A percentile compares a stretch with the other conserved stretches of the same genome.
phyloP scores from a whole-genome alignment of 2,888 invertebrate species.

The Coelopa pilipes region DNA sequence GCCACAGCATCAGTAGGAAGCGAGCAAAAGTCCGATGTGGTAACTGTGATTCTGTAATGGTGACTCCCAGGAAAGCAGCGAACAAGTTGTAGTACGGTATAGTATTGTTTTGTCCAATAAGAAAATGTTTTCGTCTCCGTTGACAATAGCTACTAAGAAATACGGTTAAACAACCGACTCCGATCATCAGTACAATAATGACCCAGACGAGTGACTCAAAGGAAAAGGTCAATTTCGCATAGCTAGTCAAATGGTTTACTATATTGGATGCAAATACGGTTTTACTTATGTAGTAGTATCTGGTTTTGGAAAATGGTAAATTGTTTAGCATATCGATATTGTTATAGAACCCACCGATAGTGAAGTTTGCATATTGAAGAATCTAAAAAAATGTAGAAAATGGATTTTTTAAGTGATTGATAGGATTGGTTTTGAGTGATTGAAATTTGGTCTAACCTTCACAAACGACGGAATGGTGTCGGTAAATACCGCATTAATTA shows the following conservation, averaged over 20 bases:
- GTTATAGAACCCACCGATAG: conserved; percentile 55
- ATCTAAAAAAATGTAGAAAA: conserved; percentile 46
- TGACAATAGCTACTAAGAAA: conserved; percentile 34
- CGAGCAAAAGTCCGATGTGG: conserved; percentile 49
- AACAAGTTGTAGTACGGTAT: conserved; percentile 50
- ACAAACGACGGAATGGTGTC: conserved; percentile 48
- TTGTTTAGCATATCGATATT: conserved; percentile 42
- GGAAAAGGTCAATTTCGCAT: conserved; percentile 56
- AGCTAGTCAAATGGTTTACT: conserved; percentile 49
- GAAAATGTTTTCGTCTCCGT: neutral
- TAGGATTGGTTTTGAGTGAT: too few species aligned
- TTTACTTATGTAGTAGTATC: conserved; percentile 52
- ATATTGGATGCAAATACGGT: conserved; percentile 55
- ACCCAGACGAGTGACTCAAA: conserved; percentile 53
- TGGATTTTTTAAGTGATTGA: too few species aligned
- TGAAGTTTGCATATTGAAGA: conserved; percentile 52
- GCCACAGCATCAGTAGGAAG: conserved; percentile 54
- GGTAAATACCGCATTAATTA: conserved; percentile 46
- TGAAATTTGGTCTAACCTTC: conserved; percentile 41
- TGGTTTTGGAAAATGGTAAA: conserved; percentile 51
- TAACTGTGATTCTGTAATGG: conserved; percentile 37
- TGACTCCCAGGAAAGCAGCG: conserved; percentile 48
- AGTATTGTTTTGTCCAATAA: conserved; percentile 20
- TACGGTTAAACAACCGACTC: conserved; percentile 43
- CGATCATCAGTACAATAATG: conserved; percentile 44